Base-by-base conservation (phyloP, 2,888 invertebrate genomes). In the Pharmacophagus antenor region DNA sequence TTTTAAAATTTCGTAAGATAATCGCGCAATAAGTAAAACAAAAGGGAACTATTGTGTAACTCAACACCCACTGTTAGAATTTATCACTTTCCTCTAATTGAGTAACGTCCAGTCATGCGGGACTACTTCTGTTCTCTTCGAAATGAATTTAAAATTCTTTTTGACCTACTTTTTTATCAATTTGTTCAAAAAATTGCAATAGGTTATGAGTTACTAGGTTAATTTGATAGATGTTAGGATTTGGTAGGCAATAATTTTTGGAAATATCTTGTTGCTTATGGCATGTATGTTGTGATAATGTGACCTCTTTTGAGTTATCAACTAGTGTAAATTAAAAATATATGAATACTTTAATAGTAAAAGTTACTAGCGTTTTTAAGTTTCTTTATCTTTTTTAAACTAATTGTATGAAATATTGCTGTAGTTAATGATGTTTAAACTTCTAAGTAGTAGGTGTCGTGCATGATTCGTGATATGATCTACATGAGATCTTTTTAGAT, bases 401-500 rank as follows among this genome's bases (percentile, higher is more conserved):
- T n/a, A n/a, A n/a, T n/a, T n/a, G n/a, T n/a, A n/a, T n/a, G n/a
- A n/a, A n/a, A n/a, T n/a, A n/a, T n/a, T n/a, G n/a, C n/a, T n/a
- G n/a, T n/a, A n/a, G n/a, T n/a, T n/a, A n/a, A n/a, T n/a, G n/a
- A n/a, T n/a, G n/a, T n/a, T n/a, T n/a, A n/a, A n/a, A n/a, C n/a
- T n/a, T n/a, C n/a, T n/a, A n/a, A n/a, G n/a, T n/a, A 73, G 69
- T 67, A 64, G 71, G 72, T 65, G 69, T 73, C 72, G 67, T 70
- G 68, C 78, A 76, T 79, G 79, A 83, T 82, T 67, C 59, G 65
- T 64, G 72, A 70, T 70, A 68, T 69, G 70, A 69, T 71, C 77
- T 79, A 81, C 84, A 74, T 64, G 68, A 77, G 79, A 81, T 82
- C 75, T 80, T 72, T 82, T 77, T 68, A 78, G 83, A 84, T 85